Evolutionary conservation across 2,113 vertebrate species (phyloP), one percentile per base, ranked within the genome.

Genomic region (Pantherophis guttatus): DNA sequence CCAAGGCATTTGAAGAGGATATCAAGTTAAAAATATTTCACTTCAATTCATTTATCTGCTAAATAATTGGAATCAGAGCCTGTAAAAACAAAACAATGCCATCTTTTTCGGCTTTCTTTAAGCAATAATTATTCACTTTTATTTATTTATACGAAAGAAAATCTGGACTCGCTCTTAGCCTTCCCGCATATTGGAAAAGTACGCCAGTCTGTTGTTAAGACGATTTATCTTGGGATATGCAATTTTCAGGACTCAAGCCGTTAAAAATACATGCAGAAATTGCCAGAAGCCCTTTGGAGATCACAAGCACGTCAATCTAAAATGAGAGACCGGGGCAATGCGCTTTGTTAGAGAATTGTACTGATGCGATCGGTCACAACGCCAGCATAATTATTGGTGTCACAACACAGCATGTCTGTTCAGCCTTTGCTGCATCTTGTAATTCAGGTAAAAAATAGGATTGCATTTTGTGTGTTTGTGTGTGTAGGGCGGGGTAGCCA

Each of bases 191-290:
- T 23, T 15, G 17, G 54, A 1, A 48, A 26, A 26, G 23, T 8
- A 29, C 0, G 4, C 26, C 13, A 11, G 17, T 17, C 11, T 23
- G 65, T 48, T 19, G 33, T 57, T 55, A 7, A 48, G 24, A 44
- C 9, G 0, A 9, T 13, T 24, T 86, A 9, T 50, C 44, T 52
- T 50, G 24, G 21, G 24, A 86, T 23, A 52, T 4, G 0, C 92
- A 89, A 92, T 90, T 26, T 92, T 92, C 94, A 94, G 91, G 1
- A 86, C 26, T 91, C 70, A 58, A 88, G 52, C 21, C 53, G 29
- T 70, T 54, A 92, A n/a, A 95, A 90, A 90, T 48, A 48, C 24
- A 65, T 94, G 87, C 89, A 29, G 62, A n/a, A 26, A 57, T 59
- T 44, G 59, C 53, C 62, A 0, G 0, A 26, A 12, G 57, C 86